Base-by-base conservation (phyloP, 2,797 vertebrate genomes). In the Pempheris klunzingeri region DNA sequence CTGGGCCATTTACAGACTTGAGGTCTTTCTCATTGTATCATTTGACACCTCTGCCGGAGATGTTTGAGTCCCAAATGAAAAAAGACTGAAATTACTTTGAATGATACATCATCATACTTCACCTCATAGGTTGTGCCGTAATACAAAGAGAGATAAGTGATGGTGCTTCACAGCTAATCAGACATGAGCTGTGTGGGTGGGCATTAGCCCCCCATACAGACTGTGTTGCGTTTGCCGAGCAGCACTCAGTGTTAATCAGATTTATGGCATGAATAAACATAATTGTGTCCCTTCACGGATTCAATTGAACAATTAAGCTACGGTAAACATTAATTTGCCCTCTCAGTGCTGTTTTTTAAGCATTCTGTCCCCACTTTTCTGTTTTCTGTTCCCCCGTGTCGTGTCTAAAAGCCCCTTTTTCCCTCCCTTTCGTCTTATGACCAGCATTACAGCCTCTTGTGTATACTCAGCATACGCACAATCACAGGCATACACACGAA, bases 251-350 rank as follows among this genome's bases (percentile, higher is more conserved):
- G 17, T 80, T 92, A 90, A 92, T 93, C 85, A 93, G 82, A 92
- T 94, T 92, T 88, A 90, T 86, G 64, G 44, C 65, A 74, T 62
- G 70, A 77, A 82, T 89, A 86, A 91, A 84, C 68, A 83, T 88
- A 92, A 91, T 85, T 87, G 87, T 85, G 74, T 83, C 63, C 60
- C 74, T 92, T 90, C 83, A 90, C 85, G 59, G 83, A 86, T 86
- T 90, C 68, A 85, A 80, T 55, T 86, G 55, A 90, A 91, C 91
- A 94, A 92, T 93, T 85, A 90, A 83, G 70, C 69, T 69, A 36
- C 7, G 49, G 66, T 62, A 87, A 85, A 86, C 77, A 80, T 78
- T 71, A 64, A 86, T 92, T 82, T 81, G 59, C 58, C 71, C 57
- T 53, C 54, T 77, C 39, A 44, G 7, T 61, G 38, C 24, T 24